Conservation (phyloP, 2,797 vertebrate species). For the Naso thynnoides region DNA sequence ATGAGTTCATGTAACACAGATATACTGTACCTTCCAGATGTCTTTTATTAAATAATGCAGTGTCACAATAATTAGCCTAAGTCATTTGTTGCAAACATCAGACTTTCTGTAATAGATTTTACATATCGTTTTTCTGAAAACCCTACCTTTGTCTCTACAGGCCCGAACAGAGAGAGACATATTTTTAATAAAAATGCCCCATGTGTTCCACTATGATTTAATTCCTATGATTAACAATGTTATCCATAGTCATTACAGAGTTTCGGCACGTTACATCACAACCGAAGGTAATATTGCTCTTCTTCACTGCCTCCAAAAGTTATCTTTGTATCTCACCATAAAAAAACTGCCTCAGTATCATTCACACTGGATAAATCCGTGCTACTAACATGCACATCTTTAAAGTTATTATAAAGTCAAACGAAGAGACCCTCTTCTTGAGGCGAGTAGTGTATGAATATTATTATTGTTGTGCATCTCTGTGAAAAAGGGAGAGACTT, state of each 20-base stretch:
- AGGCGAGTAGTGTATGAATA: slow-evolving; percentile 72
- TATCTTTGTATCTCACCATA: slow-evolving; percentile 34
- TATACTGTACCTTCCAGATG: slow-evolving; percentile 6
- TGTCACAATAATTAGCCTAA: slow-evolving; percentile 21
- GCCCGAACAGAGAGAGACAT: too few relatives aligned
- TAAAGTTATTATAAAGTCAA: slow-evolving; percentile 74
- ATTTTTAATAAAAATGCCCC: background rate
- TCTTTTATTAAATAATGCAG: slow-evolving; percentile 40
- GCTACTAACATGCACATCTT: slow-evolving; percentile 62
- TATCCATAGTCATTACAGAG: slow-evolving; percentile 5
- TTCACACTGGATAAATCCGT: slow-evolving; percentile 56
- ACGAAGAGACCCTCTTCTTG: slow-evolving; percentile 60
- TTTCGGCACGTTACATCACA: slow-evolving; percentile 7
- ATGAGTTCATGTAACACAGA: slow-evolving; percentile 51
- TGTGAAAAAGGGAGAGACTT: slow-evolving; percentile 75
- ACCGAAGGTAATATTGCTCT: slow-evolving; percentile 9
- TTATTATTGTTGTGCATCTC: slow-evolving; percentile 78
- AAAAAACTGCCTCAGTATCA: slow-evolving; percentile 36
- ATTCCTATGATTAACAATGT: background rate
- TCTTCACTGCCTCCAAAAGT: slow-evolving; percentile 31
- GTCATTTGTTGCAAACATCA: slow-evolving; percentile 3
- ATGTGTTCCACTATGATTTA: background rate
- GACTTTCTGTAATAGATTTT: background rate
- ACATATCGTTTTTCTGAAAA: background rate
- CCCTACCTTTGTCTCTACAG: background rate